Percentiles rank a stretch among this genome's conserved stretches.
Conservation (phyloP, 2,888 invertebrate species). For the Stenurella melanura region DNA sequence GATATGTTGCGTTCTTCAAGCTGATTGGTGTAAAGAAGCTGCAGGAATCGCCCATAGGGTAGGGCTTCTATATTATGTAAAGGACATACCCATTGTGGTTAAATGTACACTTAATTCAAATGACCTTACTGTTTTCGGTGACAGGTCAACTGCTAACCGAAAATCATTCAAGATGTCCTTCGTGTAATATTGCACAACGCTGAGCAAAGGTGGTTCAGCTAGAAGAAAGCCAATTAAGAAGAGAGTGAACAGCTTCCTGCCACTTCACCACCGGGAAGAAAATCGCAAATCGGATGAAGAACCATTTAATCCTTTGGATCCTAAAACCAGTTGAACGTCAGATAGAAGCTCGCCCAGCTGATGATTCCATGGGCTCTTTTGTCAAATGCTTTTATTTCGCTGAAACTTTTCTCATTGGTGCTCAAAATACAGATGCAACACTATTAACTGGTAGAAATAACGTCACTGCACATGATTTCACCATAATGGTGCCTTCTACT, state of each 20-base stretch:
- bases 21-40: slow-evolving; percentile 93
- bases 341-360: slow-evolving; percentile 92
- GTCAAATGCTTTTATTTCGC: slow-evolving; percentile 96
- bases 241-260: slow-evolving; percentile 58
- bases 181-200: slow-evolving; percentile 94
- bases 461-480: slow-evolving; percentile 95
- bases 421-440: slow-evolving; percentile 92
- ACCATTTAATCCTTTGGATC: slow-evolving; percentile 79
- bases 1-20: slow-evolving; percentile 91
- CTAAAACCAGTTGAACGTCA: slow-evolving; percentile 94
- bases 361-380: slow-evolving; percentile 95
- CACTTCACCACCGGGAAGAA: slow-evolving; percentile 63
- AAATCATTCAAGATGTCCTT: slow-evolving; percentile 99
- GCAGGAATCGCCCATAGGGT: slow-evolving; percentile 97
- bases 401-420: slow-evolving; percentile 92
- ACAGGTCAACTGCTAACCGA: slow-evolving; percentile 92
- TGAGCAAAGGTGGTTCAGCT: slow-evolving; percentile 91
- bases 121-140: slow-evolving; percentile 92
- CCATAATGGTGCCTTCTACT: slow-evolving; percentile 87
- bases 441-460: slow-evolving; percentile 98
- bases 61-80: slow-evolving; percentile 89
- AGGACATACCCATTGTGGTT: slow-evolving; percentile 86
- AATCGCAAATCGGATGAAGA: slow-evolving; percentile 70
- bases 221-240: slow-evolving; percentile 73
- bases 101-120: slow-evolving; percentile 97